A percentile compares a stretch with the other conserved stretches of the same genome.
These are phyloP conservation scores for Cylas formicarius DNA, from an alignment of 1,140 invertebrate genomes.

Conservation along the genomic window DNA sequence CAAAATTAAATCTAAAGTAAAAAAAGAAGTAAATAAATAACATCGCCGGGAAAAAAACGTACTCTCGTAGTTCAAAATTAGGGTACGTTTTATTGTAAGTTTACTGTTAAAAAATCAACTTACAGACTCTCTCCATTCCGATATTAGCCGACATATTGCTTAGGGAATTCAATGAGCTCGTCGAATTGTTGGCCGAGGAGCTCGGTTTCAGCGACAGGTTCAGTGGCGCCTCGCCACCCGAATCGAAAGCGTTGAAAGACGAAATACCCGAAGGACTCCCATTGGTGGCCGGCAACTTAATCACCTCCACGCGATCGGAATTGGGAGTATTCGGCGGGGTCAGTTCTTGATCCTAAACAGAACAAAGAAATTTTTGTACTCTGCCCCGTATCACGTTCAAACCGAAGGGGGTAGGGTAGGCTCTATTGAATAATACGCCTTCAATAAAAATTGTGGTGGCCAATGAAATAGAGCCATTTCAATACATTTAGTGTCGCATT, in stretches of 20 bases:
- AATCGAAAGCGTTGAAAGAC: constrained; percentile 34
- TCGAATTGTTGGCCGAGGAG: constrained; percentile 41
- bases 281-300: constrained; percentile 59
- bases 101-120: constrained; percentile 10
- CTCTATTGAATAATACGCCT: no score
- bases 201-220: constrained; percentile 74
- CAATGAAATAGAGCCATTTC: no score
- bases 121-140: constrained; percentile 49
- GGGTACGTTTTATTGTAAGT: not conserved
- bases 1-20: not conserved
- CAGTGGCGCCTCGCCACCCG: constrained; percentile 65
- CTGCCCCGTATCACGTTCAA: not conserved
- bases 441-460: no score
- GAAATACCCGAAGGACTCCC: constrained; percentile 38
- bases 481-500: no score
- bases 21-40: no score
- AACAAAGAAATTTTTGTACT: not conserved
- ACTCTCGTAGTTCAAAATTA: not conserved
- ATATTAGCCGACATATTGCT: constrained; percentile 47
- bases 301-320: constrained; percentile 65
- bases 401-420: no score
- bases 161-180: constrained; percentile 49
- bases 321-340: constrained; percentile 26
- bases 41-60: no score
- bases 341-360: constrained; percentile 26